phyloP scores from a whole-genome alignment of 2,113 vertebrate species.

The Lophura nycthemera region DNA sequence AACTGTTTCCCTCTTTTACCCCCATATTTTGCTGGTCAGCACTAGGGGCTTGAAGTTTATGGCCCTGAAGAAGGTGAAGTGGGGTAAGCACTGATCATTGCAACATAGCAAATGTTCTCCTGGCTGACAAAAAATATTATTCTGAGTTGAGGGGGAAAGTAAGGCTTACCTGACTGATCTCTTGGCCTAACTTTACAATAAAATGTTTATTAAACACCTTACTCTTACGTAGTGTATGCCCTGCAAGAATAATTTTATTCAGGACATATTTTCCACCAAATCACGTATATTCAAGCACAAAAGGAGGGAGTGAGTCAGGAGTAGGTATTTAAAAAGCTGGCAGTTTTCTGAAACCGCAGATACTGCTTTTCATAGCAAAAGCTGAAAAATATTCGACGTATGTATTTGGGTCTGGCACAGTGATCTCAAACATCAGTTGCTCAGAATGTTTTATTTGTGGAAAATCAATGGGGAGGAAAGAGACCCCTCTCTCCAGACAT shows the following conservation, averaged over 20 bases:
- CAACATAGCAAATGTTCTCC: neutral
- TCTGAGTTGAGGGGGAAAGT: neutral
- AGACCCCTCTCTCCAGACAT: neutral
- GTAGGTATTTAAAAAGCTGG: constrained; percentile 6
- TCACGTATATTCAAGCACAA: neutral
- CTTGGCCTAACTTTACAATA: neutral
- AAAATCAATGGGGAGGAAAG: neutral
- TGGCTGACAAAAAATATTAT: neutral
- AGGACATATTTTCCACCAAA: neutral
- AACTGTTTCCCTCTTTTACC: neutral
- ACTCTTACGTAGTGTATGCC: neutral
- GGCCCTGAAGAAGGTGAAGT: neutral
- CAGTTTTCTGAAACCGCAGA: neutral
- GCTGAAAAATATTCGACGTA: neutral
- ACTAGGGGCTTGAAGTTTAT: neutral
- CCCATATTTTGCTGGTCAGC: too few species aligned
- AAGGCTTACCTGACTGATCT: neutral
- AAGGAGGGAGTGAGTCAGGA: neutral
- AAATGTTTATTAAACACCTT: neutral
- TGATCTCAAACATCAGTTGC: neutral
- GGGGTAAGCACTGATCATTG: neutral
- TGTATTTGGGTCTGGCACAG: neutral
- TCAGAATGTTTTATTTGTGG: neutral
- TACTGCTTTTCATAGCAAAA: neutral
- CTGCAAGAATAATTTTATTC: neutral